A percentile compares a stretch with the other conserved stretches of the same genome.
phyloP scores from a whole-genome alignment of 2,113 vertebrate species.

The Hydrolagus affinis region DNA sequence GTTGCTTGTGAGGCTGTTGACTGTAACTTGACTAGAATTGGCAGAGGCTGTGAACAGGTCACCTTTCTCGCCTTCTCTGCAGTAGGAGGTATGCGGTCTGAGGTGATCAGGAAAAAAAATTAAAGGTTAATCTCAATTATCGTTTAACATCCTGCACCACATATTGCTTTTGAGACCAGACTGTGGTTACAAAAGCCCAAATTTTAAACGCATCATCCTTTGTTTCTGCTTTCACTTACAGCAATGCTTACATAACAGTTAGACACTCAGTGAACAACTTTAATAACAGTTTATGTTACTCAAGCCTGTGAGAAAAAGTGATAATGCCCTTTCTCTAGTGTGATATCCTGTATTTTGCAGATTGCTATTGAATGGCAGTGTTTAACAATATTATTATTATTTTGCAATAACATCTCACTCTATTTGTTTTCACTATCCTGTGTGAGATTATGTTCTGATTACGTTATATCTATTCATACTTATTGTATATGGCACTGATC shows the following conservation, averaged over 20 bases:
- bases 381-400: neutral
- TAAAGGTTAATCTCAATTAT: neutral
- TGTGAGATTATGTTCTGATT: neutral
- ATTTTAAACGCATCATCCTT: neutral
- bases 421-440: slow-evolving; percentile 1
- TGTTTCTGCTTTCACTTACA: neutral
- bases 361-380: neutral
- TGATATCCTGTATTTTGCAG: neutral
- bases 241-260: neutral
- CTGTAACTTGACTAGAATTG: neutral
- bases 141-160: neutral
- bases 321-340: neutral
- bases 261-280: neutral
- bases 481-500: no score
- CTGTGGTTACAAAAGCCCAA: neutral
- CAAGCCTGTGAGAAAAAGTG: neutral
- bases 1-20: neutral
- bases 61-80: neutral
- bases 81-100: neutral
- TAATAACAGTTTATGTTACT: neutral
- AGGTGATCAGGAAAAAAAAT: neutral
- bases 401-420: neutral
- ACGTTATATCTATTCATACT: neutral
- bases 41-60: neutral
- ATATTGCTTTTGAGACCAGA: neutral